Conservation (phyloP, 2,888 invertebrate genomes). For the Chesias legatella region DNA sequence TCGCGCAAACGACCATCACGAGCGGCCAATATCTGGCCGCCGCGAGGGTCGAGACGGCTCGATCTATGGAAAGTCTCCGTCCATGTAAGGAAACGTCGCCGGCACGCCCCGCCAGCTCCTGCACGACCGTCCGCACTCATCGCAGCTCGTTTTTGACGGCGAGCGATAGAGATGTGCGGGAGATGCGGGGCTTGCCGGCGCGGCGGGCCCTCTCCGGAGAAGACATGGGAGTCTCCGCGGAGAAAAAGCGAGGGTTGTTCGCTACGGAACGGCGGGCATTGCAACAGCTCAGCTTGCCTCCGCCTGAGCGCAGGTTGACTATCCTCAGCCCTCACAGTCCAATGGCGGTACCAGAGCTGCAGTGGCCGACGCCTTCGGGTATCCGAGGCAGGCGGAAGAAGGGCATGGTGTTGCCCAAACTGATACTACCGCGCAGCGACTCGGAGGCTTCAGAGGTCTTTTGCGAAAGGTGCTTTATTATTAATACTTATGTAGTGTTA, state of each 20-base stretch:
- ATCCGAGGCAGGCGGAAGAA: conserved; percentile 84
- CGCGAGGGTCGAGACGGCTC: conserved; percentile 80
- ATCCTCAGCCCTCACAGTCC: conserved; percentile 91
- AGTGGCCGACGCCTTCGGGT: conserved; percentile 80
- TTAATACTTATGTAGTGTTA: conserved; percentile 28
- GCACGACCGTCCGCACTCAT: conserved; percentile 72
- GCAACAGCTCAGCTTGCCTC: conserved; percentile 85
- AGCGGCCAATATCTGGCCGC: conserved; percentile 79
- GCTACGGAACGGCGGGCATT: conserved; percentile 83
- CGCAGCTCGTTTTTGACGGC: conserved; percentile 83
- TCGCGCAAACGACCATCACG: conserved; percentile 69
- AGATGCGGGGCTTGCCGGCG: conserved; percentile 82
- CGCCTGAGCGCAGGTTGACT: conserved; percentile 84
- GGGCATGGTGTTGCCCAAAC: conserved; percentile 86
- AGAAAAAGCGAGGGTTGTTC: conserved; percentile 84
- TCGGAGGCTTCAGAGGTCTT: conserved; percentile 85
- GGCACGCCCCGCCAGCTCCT: conserved; percentile 76
- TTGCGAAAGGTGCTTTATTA: conserved; percentile 76
- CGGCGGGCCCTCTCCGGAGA: conserved; percentile 83
- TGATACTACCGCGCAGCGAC: conserved; percentile 87
- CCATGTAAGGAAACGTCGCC: conserved; percentile 78
- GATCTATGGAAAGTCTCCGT: conserved; percentile 87
- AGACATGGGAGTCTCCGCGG: conserved; percentile 82
- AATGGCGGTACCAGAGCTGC: conserved; percentile 83
- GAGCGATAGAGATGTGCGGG: conserved; percentile 84